Evolutionary conservation across 1,140 invertebrate species (phyloP), one percentile per base, ranked within the genome.

Genomic region (Caenorhabditis inopinata): DNA sequence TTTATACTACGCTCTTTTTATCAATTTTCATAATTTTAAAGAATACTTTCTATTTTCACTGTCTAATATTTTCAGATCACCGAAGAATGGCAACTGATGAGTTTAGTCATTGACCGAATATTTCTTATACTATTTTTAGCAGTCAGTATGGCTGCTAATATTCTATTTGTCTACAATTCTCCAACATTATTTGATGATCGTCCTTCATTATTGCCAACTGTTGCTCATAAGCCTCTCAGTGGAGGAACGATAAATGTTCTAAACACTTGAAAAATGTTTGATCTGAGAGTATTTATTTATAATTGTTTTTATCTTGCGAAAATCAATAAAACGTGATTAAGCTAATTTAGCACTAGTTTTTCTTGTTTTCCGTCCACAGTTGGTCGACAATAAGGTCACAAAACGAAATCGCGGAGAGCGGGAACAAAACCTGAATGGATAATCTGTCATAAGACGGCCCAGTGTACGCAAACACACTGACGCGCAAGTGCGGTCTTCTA

Each of bases 51-150:
- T n/a, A n/a, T n/a, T n/a, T n/a, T n/a, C n/a, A n/a, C 16, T 9
- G 48, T 62, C 0, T 32, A 42, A 23, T 38, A 21, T 53, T 83
- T 89, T 45, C 81, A 91, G 90, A 87, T 90, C 75, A 87, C 87
- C 32, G 85, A 90, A 51, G 96, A 98, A 90, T 99, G 97, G 97
- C 97, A 97, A 88, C 98, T 97, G 90, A 95, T 98, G 73, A 96
- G 96, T 62, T 98, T 98, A 96, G 96, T 99, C 3, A 91, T 99
- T 88, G 97, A 99, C 91, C 92, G 97, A 85, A 92, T 99, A 85
- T 97, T 99, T 90, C 92, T 99, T 74, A 97, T 95, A 92, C 92
- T 97, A 85, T 99, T 98, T 91, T 94, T 96, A 85, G 91, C 95
- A 84, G 94, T 95, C 77, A 97, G 95, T 90, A 91, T 98, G 74